Evolutionary conservation across 2,888 invertebrate genomes (phyloP).

Genomic region (Adelphocoris suturalis): DNA sequence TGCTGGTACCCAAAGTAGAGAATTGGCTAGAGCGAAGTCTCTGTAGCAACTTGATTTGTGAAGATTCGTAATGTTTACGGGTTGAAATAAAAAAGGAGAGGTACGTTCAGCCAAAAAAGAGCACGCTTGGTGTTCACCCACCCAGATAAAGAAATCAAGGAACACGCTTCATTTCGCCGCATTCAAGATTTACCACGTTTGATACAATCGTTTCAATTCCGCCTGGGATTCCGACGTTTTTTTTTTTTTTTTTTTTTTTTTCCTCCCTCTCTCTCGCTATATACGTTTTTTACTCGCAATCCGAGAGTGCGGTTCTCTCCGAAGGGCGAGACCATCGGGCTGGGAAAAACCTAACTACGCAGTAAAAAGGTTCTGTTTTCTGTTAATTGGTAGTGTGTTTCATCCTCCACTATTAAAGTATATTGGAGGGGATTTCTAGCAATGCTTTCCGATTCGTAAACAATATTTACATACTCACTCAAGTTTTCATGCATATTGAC

Average conservation of each 20-base stretch:
- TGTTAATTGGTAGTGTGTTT: slow-evolving; percentile 8
- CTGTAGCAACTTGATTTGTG: slow-evolving; percentile 40
- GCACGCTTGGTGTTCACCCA: slow-evolving; percentile 31
- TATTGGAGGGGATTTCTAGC: not conserved
- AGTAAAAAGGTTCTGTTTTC: slow-evolving; percentile 15
- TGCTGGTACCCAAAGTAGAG: too few relatives aligned
- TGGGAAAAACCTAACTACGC: slow-evolving; percentile 20
- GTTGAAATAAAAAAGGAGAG: slow-evolving; percentile 8
- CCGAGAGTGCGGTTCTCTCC: slow-evolving; percentile 1
- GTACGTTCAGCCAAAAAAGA: slow-evolving; percentile 19
- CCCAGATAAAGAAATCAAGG: slow-evolving; percentile 48
- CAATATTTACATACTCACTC: not conserved
- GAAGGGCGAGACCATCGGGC: not conserved
- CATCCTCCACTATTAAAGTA: not conserved
- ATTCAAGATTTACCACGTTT: slow-evolving; percentile 61
- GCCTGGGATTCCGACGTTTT: slow-evolving; percentile 33
- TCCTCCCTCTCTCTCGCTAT: not conserved
- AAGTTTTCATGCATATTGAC: too few relatives aligned
- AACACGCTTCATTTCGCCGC: slow-evolving; percentile 60
- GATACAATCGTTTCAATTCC: slow-evolving; percentile 64
- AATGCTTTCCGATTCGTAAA: not conserved
- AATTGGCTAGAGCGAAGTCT: not conserved
- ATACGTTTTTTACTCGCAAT: slow-evolving; percentile 20
- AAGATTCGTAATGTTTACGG: slow-evolving; percentile 56
- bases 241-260: not conserved